Percentiles rank a stretch among this genome's conserved stretches.
These are phyloP conservation scores for Apostichopus leukothele DNA, from an alignment of 53 echinoderm and acorn worm genomes.

Conservation along the genomic window DNA sequence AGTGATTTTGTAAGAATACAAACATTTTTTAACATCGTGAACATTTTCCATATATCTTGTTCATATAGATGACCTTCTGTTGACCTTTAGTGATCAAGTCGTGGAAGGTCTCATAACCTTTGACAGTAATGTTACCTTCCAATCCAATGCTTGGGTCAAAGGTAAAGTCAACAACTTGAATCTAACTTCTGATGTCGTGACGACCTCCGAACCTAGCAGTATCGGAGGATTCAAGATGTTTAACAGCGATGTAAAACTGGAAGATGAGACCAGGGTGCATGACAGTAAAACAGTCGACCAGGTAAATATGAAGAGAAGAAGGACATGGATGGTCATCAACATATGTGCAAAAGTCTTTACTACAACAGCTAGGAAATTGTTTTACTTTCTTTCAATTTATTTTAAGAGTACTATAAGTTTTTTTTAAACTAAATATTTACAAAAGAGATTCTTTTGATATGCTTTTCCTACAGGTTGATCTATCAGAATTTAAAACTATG, in stretches of 20 bases:
- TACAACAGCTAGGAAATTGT: too few relatives aligned
- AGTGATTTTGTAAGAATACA: too few relatives aligned
- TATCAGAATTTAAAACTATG: constrained; percentile 28
- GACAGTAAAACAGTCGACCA: constrained; percentile 26
- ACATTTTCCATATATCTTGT: background rate
- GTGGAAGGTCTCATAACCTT: constrained; percentile 55
- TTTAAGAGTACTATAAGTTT: too few relatives aligned
- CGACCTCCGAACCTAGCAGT: constrained; percentile 6
- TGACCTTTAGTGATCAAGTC: constrained; percentile 25
- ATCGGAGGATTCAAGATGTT: constrained; percentile 14
- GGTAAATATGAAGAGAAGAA: background rate
- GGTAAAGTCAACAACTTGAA: constrained; percentile 15
- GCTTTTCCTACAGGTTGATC: constrained; percentile 31
- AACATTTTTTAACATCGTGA: background rate
- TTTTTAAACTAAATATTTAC: too few relatives aligned
- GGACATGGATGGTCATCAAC: too few relatives aligned
- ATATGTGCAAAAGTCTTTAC: too few relatives aligned
- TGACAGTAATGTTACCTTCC: constrained; percentile 24
- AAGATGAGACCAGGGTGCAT: background rate
- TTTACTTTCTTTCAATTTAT: too few relatives aligned
- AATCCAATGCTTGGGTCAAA: background rate
- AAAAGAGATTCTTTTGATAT: background rate
- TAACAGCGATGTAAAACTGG: constrained; percentile 16
- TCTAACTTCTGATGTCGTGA: constrained; percentile 16
- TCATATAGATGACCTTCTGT: constrained; percentile 21